Evolutionary conservation across 2,888 invertebrate species (phyloP), one percentile per base, ranked within the genome.

Genomic region (Phengaris arion): DNA sequence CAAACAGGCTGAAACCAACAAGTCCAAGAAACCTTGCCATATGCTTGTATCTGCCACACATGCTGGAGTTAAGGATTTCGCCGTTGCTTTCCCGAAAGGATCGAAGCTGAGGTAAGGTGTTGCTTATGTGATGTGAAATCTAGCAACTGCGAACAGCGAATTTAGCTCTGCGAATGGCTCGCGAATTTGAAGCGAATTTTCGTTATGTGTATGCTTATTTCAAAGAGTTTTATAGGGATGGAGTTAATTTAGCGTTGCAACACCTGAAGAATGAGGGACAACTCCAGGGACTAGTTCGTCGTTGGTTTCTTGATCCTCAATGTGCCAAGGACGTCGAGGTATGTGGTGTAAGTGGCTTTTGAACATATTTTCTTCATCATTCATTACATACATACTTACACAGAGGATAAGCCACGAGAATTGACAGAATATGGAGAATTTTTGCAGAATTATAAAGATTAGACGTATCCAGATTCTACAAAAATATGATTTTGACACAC

Each of bases 61-160:
- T 59, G 77, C 83, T 10, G 93, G 91, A 35, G 82, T 87, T 9
- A 88, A 97, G 88, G 99, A 99, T 76, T 99, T 99, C 86, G 99
- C 99, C 54, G 96, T 99, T 10, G 99, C 98, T 57, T 98, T 99
- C 74, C 98, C 98, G 0, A 95, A 98, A 79, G 98, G 98, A 83
- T 98, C 98, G 6, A 97, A 97, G 48, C 93, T 98, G 82, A 97
- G 97, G 98, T 98, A 88, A 79, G 86, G 45, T 22, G 10, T 74
- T 55, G 45, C 9, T 35, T 15, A 46, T 46, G 12, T 22, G 72
- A 9, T 52, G 52, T 10, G n/a, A 3, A 72, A 6, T 35, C 10
- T 35, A 45, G 6, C 54, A 76, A 73, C 77, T 74, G 75, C 76
- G 52, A 55, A 59, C 76, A 76, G 86, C 85, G 85, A 84, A 81